Percentiles rank a stretch among this genome's conserved stretches.
phyloP scores from a whole-genome alignment of 2,113 vertebrate genomes.

The Gymnocephalus cernua region DNA sequence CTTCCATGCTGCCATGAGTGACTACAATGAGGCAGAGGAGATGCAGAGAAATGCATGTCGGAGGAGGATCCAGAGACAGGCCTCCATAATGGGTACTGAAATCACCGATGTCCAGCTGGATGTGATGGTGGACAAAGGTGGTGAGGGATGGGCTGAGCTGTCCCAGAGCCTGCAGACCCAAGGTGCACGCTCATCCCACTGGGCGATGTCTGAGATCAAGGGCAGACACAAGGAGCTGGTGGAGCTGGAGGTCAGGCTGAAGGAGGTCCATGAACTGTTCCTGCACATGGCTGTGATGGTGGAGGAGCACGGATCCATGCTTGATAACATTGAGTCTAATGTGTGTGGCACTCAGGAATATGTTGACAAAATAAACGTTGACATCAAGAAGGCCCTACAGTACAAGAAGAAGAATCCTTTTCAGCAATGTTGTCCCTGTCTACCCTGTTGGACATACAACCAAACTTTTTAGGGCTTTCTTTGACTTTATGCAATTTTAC shows the following conservation, averaged over 20 bases:
- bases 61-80: conserved; percentile 90
- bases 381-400: conserved; percentile 86
- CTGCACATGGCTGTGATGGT: conserved; percentile 89
- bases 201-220: conserved; percentile 89
- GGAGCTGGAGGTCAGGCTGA: conserved; percentile 89
- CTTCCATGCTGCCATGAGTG: conserved; percentile 87
- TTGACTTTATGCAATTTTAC: conserved; percentile 2
- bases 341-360: conserved; percentile 86
- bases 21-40: conserved; percentile 89
- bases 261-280: conserved; percentile 89
- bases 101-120: conserved; percentile 89
- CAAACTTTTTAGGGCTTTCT: conserved; percentile 6
- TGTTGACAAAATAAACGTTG: conserved; percentile 80
- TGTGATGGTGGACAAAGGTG: conserved; percentile 89
- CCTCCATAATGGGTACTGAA: conserved; percentile 91
- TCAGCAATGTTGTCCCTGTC: conserved; percentile 81
- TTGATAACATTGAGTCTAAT: conserved; percentile 89
- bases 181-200: conserved; percentile 81
- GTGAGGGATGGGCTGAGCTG: conserved; percentile 88
- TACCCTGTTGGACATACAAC: conserved; percentile 56
- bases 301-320: conserved; percentile 88
- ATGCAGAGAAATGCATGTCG: conserved; percentile 88
- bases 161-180: conserved; percentile 88
- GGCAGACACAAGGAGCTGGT: conserved; percentile 90
- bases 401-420: conserved; percentile 89